These are phyloP conservation scores for Mythimna loreyi DNA, from an alignment of 2,888 invertebrate species.

Conservation along the genomic window DNA sequence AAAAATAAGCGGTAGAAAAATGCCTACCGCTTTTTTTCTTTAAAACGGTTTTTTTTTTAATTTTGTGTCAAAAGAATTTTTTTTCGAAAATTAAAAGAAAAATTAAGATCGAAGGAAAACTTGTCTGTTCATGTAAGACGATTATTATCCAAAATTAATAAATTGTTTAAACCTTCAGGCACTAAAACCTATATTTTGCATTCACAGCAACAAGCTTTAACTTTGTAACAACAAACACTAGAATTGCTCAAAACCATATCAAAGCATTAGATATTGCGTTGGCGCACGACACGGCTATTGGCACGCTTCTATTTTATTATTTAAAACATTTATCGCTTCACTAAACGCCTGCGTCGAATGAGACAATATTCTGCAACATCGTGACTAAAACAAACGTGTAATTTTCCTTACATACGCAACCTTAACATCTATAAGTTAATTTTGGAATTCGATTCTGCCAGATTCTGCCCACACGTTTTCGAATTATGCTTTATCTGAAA, in stretches of 20 bases:
- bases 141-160: neutral
- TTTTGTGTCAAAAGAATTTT: neutral
- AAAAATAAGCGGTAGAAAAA: no score
- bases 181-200: neutral
- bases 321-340: slow-evolving; percentile 67
- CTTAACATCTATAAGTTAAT: slow-evolving; percentile 56
- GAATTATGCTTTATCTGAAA: slow-evolving; percentile 66
- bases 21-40: neutral
- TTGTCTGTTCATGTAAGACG: neutral
- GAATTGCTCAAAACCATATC: slow-evolving; percentile 53
- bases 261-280: slow-evolving; percentile 60
- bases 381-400: slow-evolving; percentile 66
- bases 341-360: slow-evolving; percentile 69
- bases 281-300: slow-evolving; percentile 61
- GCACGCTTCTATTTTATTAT: slow-evolving; percentile 70
- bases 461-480: slow-evolving; percentile 71
- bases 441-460: slow-evolving; percentile 70
- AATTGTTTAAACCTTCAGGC: neutral
- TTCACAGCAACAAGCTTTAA: slow-evolving; percentile 6
- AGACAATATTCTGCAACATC: slow-evolving; percentile 69
- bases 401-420: slow-evolving; percentile 38
- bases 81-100: no score
- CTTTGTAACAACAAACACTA: slow-evolving; percentile 31
- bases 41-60: neutral
- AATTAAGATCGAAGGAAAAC: neutral